A percentile compares a stretch with the other conserved stretches of the same genome.
Conservation (phyloP, 1,140 invertebrate species). For the Cryptotermes secundus region DNA sequence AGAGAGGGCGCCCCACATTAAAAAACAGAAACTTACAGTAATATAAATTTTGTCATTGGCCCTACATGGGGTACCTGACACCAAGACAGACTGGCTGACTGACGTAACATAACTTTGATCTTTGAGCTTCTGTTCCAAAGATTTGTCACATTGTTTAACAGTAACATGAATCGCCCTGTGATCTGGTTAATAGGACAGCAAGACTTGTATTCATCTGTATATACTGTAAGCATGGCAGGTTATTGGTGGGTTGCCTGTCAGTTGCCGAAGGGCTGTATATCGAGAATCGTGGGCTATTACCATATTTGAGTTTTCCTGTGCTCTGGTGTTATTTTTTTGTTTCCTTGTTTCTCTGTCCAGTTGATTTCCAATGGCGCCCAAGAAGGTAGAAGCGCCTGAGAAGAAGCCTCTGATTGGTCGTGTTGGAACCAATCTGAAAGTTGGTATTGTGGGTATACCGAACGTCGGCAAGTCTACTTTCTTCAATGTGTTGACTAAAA, state of each 20-base stretch:
- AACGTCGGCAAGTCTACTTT: slow-evolving; percentile 99
- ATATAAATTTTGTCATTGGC: too few relatives aligned
- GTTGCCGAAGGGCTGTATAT: not conserved
- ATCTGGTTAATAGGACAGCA: not conserved
- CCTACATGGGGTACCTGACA: too few relatives aligned
- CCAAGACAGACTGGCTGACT: too few relatives aligned
- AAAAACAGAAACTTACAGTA: too few relatives aligned
- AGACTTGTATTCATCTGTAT: not conserved
- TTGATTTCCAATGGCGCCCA: slow-evolving; percentile 77
- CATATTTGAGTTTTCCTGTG: slow-evolving; percentile 27
- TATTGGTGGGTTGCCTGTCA: not conserved
- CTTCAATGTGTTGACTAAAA: slow-evolving; percentile 98
- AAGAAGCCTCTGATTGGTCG: slow-evolving; percentile 92
- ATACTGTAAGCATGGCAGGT: not conserved
- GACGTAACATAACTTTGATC: too few relatives aligned
- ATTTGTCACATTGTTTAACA: not conserved
- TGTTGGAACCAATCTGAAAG: slow-evolving; percentile 95
- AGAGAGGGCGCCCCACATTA: too few relatives aligned
- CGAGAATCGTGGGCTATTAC: not conserved
- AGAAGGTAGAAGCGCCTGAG: slow-evolving; percentile 89
- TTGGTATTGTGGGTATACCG: slow-evolving; percentile 93
- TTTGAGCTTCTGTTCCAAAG: too few relatives aligned
- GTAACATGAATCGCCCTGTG: not conserved
- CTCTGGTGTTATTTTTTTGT: not conserved
- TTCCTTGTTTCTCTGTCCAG: not conserved